Evolutionary conservation across 2,797 vertebrate species (phyloP).

Genomic region (Delichon dasypus): DNA sequence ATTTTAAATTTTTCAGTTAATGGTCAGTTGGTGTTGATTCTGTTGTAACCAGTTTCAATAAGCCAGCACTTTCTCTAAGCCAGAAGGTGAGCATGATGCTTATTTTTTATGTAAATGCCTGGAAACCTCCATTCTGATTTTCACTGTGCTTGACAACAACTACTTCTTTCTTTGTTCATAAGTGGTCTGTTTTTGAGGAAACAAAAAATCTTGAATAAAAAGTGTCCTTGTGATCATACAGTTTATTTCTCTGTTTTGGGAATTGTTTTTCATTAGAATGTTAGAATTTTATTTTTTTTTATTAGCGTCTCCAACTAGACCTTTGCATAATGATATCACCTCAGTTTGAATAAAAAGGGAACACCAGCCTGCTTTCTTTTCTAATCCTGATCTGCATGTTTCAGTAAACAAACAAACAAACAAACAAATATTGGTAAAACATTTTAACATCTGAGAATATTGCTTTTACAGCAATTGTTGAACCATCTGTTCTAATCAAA

Average conservation of each 20-base stretch:
- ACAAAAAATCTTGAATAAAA: neutral
- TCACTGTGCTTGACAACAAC: neutral
- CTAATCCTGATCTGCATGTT: neutral
- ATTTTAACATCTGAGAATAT: neutral
- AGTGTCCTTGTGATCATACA: neutral
- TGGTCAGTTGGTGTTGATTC: neutral
- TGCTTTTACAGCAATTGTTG: neutral
- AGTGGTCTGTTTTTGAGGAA: neutral
- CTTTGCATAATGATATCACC: neutral
- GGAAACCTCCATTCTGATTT: neutral
- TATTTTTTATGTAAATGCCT: neutral
- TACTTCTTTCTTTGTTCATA: neutral
- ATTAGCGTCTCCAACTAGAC: neutral
- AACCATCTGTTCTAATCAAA: neutral
- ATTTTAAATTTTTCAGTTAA: neutral
- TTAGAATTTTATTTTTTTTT: neutral
- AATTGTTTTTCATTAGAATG: neutral
- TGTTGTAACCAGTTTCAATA: neutral
- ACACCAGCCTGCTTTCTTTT: neutral
- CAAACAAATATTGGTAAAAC: neutral
- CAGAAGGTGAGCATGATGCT: neutral
- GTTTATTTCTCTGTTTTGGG: neutral
- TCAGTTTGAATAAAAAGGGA: neutral
- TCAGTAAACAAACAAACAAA: neutral
- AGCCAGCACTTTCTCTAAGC: neutral